Percentiles rank a stretch among this genome's conserved stretches.
Evolutionary conservation across 2,113 vertebrate species (phyloP).

Genomic region (Hyla sarda): DNA sequence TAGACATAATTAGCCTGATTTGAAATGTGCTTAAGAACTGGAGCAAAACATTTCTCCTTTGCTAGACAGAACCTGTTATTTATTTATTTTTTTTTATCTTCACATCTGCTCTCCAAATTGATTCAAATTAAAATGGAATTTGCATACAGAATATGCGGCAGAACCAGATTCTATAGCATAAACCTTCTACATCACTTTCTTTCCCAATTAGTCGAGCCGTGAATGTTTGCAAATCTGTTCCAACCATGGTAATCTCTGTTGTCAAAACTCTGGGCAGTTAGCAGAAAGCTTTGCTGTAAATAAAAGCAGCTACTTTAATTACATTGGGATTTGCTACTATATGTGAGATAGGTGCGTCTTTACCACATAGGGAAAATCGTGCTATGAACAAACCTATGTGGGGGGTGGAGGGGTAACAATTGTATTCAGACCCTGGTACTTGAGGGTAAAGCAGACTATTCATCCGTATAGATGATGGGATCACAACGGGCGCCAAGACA

Average conservation of each 20-base stretch:
- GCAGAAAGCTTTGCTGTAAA: constrained; percentile 22
- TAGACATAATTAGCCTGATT: constrained; percentile 57
- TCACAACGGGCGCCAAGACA: too few species aligned
- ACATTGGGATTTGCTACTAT: background rate
- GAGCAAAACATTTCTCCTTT: constrained; percentile 57
- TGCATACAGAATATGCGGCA: constrained; percentile 53
- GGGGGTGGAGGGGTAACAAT: too few species aligned
- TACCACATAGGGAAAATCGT: background rate
- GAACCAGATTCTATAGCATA: constrained; percentile 58
- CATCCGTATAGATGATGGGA: too few species aligned
- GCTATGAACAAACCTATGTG: background rate
- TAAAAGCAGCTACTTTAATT: constrained; percentile 40
- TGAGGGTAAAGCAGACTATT: too few species aligned
- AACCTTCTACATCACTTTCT: constrained; percentile 50
- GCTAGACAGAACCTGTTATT: constrained; percentile 51
- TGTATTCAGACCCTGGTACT: too few species aligned
- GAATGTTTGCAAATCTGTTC: constrained; percentile 54
- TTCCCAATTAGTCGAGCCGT: constrained; percentile 46
- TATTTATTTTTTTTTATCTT: constrained; percentile 54
- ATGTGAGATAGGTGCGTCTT: background rate
- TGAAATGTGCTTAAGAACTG: constrained; percentile 54
- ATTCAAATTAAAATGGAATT: constrained; percentile 61
- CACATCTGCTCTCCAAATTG: constrained; percentile 59
- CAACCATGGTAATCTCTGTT: constrained; percentile 50
- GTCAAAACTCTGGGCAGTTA: constrained; percentile 49